Evolutionary conservation across 2,888 invertebrate species (phyloP).

Genomic region (Patella caerulea): DNA sequence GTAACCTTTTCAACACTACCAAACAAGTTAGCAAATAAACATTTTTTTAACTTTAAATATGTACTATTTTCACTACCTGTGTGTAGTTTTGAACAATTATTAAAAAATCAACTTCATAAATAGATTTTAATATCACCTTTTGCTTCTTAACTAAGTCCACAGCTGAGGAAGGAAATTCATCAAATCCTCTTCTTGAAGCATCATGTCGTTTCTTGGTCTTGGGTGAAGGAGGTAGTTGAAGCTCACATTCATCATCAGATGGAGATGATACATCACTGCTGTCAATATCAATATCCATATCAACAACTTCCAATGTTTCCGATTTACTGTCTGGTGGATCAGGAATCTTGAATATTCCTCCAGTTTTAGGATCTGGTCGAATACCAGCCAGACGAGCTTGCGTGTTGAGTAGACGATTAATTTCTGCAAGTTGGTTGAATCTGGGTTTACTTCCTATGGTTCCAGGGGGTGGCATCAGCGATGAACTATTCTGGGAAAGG

Average conservation of each 20-base stretch:
- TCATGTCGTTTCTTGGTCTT: conserved; percentile 23
- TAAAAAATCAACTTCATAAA: no score
- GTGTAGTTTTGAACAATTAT: no score
- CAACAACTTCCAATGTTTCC: conserved; percentile 74
- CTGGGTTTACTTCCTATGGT: conserved; percentile 11
- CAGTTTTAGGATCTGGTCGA: conserved; percentile 28
- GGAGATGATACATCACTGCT: conserved; percentile 72
- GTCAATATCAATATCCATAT: conserved; percentile 76
- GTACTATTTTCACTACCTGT: no score
- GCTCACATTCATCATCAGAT: conserved; percentile 57
- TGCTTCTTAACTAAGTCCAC: conserved; percentile 67
- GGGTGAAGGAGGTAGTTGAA: conserved; percentile 57
- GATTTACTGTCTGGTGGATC: conserved; percentile 47
- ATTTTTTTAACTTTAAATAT: no score
- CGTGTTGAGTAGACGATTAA: conserved; percentile 59
- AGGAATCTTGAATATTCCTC: conserved; percentile 59
- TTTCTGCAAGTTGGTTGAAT: conserved; percentile 41
- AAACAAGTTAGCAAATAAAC: no score
- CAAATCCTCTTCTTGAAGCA: conserved; percentile 24
- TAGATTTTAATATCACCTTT: conserved; percentile 50
- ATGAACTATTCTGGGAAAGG: not conserved
- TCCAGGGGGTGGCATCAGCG: not conserved
- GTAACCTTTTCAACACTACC: no score
- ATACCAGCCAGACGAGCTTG: conserved; percentile 44
- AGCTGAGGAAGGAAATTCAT: conserved; percentile 65